phyloP scores from a whole-genome alignment of 2,888 invertebrate genomes.

The Acrocyrtus sp. region DNA sequence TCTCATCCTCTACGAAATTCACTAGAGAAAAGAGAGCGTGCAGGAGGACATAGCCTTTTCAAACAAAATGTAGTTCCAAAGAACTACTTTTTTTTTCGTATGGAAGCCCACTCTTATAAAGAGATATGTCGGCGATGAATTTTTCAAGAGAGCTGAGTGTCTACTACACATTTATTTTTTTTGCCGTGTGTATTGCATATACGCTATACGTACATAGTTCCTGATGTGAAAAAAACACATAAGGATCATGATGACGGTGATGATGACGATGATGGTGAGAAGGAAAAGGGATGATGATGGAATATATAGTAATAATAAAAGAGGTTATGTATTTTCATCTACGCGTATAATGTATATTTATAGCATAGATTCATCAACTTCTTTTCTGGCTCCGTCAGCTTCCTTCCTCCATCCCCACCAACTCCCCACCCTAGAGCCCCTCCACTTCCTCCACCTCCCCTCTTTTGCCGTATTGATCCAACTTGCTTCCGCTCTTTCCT shows the following conservation, averaged over 20 bases:
- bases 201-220: constrained; percentile 5
- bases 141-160: constrained; percentile 39
- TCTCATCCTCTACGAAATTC: constrained; percentile 52
- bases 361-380: constrained; percentile 51
- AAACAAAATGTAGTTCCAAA: background rate
- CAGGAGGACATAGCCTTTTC: constrained; percentile 3
- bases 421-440: constrained; percentile 50
- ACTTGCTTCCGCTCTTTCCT: constrained; percentile 56
- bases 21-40: constrained; percentile 39
- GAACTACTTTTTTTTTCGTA: background rate
- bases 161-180: constrained; percentile 13
- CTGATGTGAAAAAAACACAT: constrained; percentile 42
- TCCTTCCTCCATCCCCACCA: constrained; percentile 53
- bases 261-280: constrained; percentile 41
- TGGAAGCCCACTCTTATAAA: background rate
- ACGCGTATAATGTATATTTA: constrained; percentile 41
- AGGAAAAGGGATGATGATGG: constrained; percentile 45
- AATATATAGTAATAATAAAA: constrained; percentile 46
- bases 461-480: constrained; percentile 54
- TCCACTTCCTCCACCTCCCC: constrained; percentile 47
- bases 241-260: constrained; percentile 41
- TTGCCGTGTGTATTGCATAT: background rate
- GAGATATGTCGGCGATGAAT: constrained; percentile 40
- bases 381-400: constrained; percentile 52
- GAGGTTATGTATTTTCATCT: constrained; percentile 29